A percentile compares a stretch with the other conserved stretches of the same genome.
Conservation (phyloP, 2,888 invertebrate genomes). For the Coelopa pilipes region DNA sequence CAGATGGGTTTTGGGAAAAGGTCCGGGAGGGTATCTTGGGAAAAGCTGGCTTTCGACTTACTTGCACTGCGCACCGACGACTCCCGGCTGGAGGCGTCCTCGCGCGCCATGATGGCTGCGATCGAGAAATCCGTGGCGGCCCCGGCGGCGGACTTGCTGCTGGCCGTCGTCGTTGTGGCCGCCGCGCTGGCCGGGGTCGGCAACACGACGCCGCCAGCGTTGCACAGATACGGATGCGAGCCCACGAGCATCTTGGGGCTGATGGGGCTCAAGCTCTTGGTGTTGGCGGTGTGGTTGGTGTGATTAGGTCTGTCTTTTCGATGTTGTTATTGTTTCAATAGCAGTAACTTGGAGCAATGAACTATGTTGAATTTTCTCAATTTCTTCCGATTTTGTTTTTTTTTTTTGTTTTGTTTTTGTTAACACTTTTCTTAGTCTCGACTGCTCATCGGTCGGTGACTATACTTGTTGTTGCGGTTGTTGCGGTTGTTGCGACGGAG, state of each 20-base stretch:
- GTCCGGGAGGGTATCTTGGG: too few relatives aligned
- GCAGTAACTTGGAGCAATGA: neutral
- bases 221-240: constrained; percentile 62
- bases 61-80: constrained; percentile 64
- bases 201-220: constrained; percentile 39
- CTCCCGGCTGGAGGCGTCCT: constrained; percentile 66
- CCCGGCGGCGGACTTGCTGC: constrained; percentile 62
- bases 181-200: constrained; percentile 40
- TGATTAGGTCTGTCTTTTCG: neutral
- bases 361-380: neutral
- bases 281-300: constrained; percentile 21
- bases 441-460: too few relatives aligned
- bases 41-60: constrained; percentile 51
- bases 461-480: too few relatives aligned
- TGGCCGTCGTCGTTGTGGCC: constrained; percentile 53
- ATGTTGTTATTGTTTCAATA: neutral
- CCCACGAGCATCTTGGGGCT: constrained; percentile 58
- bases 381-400: constrained; percentile 27
- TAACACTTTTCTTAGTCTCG: neutral
- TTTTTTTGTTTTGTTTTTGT: neutral
- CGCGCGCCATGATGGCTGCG: constrained; percentile 90
- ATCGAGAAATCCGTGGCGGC: constrained; percentile 92
- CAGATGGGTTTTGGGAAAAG: too few relatives aligned
- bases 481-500: too few relatives aligned
- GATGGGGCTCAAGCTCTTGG: constrained; percentile 15